Percentiles rank a stretch among this genome's conserved stretches.
Evolutionary conservation across 1,140 invertebrate species (phyloP).

Genomic region (Asbolus verrucosus): DNA sequence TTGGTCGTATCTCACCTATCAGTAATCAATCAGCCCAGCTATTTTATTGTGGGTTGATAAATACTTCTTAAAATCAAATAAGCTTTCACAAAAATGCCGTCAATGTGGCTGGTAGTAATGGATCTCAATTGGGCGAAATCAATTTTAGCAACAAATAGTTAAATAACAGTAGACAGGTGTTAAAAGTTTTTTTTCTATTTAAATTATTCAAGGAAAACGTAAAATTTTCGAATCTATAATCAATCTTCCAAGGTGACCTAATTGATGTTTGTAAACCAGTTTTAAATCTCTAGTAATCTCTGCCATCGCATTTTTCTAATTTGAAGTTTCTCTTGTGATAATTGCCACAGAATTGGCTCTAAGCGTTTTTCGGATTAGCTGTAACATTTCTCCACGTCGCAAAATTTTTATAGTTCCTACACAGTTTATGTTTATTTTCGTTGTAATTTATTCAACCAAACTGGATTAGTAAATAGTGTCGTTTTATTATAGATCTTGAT

Average conservation of each 20-base stretch:
- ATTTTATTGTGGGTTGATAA: conserved; percentile 30
- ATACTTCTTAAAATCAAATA: conserved; percentile 36
- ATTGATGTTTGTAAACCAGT: conserved; percentile 41
- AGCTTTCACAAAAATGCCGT: conserved; percentile 35
- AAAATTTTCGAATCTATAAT: conserved; percentile 38
- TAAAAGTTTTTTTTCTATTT: not conserved
- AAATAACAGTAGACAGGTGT: not conserved
- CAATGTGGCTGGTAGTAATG: conserved; percentile 14
- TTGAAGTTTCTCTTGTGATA: conserved; percentile 28
- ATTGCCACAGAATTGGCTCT: conserved; percentile 13
- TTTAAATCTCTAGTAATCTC: conserved; percentile 30
- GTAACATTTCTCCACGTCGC: conserved; percentile 17
- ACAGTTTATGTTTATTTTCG: conserved; percentile 1
- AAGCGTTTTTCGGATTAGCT: conserved; percentile 5
- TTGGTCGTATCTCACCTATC: conserved; percentile 26
- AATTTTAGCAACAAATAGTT: conserved; percentile 24
- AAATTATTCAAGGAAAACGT: conserved; percentile 30
- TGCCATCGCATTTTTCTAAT: conserved; percentile 36
- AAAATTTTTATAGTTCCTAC: conserved; percentile 7
- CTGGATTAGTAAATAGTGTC: not conserved
- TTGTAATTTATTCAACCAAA: not conserved
- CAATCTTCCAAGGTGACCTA: conserved; percentile 38
- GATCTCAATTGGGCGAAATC: conserved; percentile 21
- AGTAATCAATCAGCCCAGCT: conserved; percentile 31
- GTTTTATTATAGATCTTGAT: too few species aligned